Conservation (phyloP, 1,140 invertebrate species). For the Plectus sambesii region DNA sequence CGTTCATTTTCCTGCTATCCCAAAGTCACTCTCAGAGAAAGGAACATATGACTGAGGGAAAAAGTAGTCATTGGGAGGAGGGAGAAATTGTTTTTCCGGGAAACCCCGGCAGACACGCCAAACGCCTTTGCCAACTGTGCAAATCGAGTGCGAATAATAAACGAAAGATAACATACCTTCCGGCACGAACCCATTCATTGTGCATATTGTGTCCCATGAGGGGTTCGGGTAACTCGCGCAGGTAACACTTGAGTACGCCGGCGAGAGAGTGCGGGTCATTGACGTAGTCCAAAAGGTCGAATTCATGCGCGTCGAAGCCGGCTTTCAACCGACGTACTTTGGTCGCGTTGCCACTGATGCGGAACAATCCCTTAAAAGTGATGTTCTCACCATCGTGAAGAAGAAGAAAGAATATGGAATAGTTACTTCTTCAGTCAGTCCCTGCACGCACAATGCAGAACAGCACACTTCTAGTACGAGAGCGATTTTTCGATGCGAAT, state of each 20-base stretch:
- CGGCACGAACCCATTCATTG: constrained; percentile 1
- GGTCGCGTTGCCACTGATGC: constrained; percentile 6
- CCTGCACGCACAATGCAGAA: constrained; percentile 2
- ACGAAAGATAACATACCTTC: neutral
- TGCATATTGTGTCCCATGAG: constrained; percentile 9
- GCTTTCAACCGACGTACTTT: constrained; percentile 11
- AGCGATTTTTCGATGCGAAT: constrained; percentile 11
- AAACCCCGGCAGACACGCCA: no score
- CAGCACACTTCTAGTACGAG: constrained; percentile 12
- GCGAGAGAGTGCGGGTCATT: constrained; percentile 10
- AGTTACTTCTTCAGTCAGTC: neutral
- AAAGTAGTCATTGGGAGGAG: neutral
- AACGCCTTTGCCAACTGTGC: no score
- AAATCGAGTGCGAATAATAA: no score
- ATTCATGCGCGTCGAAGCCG: constrained; percentile 6
- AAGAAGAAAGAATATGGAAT: neutral
- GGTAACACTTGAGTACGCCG: constrained; percentile 7
- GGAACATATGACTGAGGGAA: no score
- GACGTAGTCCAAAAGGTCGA: constrained; percentile 4
- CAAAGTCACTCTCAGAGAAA: no score
- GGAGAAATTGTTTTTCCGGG: no score
- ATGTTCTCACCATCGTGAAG: constrained; percentile 3
- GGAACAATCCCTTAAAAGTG: constrained; percentile 10
- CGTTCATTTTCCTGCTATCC: no score
- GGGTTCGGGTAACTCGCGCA: constrained; percentile 12